These are phyloP conservation scores for Epizoanthus fatuus DNA, from an alignment of 92 coral and sea anemone genomes.

Conservation along the genomic window DNA sequence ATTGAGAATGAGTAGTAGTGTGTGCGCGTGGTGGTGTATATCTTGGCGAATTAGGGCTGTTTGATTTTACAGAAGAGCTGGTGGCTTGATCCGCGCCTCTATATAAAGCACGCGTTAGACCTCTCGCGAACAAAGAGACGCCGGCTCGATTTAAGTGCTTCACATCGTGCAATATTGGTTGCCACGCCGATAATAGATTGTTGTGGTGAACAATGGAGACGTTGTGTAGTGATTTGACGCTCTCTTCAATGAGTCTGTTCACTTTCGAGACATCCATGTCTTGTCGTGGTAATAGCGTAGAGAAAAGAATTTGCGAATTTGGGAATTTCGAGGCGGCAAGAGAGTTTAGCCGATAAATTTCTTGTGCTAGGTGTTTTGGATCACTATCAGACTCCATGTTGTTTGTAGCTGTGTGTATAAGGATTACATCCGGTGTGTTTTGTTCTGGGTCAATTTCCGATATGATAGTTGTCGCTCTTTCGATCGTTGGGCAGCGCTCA, in stretches of 20 bases:
- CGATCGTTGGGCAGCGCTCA: conserved; percentile 8
- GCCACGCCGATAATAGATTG: neutral
- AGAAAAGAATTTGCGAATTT: conserved; percentile 11
- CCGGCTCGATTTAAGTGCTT: conserved; percentile 33
- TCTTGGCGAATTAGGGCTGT: neutral
- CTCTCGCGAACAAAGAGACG: conserved; percentile 26
- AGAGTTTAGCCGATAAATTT: no score
- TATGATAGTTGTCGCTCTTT: neutral
- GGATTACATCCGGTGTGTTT: conserved; percentile 6
- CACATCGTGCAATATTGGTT: conserved; percentile 11
- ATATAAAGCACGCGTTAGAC: conserved; percentile 37
- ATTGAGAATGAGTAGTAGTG: conserved; percentile 1
- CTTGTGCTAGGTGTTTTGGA: neutral
- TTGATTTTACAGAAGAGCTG: neutral
- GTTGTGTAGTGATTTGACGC: neutral
- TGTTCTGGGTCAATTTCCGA: neutral
- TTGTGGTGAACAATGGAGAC: neutral
- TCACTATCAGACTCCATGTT: neutral
- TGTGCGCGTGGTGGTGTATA: neutral
- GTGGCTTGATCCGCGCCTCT: conserved; percentile 21
- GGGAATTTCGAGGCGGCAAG: neutral
- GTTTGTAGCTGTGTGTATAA: conserved; percentile 22
- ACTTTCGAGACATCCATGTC: conserved; percentile 8
- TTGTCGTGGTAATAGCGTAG: conserved; percentile 16
- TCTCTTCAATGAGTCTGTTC: neutral